Conservation (phyloP, 2,888 invertebrate species). For the Hylaea fasciaria region DNA sequence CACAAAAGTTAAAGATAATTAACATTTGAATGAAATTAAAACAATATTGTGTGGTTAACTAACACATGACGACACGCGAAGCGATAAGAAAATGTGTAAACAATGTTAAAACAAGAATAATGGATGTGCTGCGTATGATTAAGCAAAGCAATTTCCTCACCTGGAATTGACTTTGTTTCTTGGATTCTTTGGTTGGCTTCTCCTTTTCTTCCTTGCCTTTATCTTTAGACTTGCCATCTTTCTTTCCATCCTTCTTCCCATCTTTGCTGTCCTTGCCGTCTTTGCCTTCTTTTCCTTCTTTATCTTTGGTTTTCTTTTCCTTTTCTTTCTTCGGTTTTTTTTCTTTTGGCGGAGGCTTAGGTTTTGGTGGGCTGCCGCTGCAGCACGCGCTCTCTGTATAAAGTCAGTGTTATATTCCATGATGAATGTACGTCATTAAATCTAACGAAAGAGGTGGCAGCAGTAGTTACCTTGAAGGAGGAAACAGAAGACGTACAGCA, state of each 20-base stretch:
- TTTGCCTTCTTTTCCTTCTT: constrained; percentile 82
- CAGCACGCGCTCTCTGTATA: constrained; percentile 92
- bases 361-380: constrained; percentile 88
- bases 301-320: constrained; percentile 86
- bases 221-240: constrained; percentile 83
- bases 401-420: neutral
- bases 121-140: constrained; percentile 77
- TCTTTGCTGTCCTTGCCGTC: constrained; percentile 81
- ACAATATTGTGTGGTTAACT: constrained; percentile 65
- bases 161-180: constrained; percentile 88
- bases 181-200: constrained; percentile 84
- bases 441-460: neutral
- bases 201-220: constrained; percentile 87
- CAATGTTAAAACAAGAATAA: constrained; percentile 67
- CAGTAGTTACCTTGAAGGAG: constrained; percentile 89
- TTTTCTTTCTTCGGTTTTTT: constrained; percentile 89
- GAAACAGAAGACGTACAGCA: constrained; percentile 97
- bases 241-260: constrained; percentile 83
- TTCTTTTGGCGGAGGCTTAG: constrained; percentile 87
- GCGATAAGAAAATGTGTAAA: constrained; percentile 60
- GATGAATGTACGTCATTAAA: neutral
- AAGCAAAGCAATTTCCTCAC: constrained; percentile 65
- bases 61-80: constrained; percentile 75
- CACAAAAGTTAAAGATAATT: constrained; percentile 61
- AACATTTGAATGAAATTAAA: constrained; percentile 58